These are phyloP conservation scores for Planococcus citri DNA, from an alignment of 1,140 invertebrate species.

Conservation along the genomic window DNA sequence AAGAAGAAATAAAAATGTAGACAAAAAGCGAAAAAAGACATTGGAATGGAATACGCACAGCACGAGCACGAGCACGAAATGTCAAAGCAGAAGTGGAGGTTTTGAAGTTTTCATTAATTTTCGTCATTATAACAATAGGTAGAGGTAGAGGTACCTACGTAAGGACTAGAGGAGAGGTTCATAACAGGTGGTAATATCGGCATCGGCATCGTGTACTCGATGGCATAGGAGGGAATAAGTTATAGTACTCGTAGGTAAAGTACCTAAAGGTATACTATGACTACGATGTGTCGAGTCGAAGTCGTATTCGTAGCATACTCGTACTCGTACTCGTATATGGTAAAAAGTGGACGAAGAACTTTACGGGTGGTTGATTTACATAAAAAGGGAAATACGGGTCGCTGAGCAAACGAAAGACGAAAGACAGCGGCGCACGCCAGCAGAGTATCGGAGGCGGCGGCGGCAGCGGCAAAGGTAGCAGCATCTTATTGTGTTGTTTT, in stretches of 20 bases:
- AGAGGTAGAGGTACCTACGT: neutral
- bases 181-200: neutral
- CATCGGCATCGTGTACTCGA: no score
- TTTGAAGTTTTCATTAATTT: neutral
- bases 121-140: neutral
- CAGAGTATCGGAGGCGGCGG: no score
- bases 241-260: no score
- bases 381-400: conserved; percentile 20
- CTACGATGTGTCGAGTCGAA: no score
- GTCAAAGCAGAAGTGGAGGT: no score
- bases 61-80: neutral
- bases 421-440: conserved; percentile 16
- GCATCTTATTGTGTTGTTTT: conserved; percentile 19
- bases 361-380: conserved; percentile 17
- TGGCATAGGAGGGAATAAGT: no score
- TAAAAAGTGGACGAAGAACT: conserved; percentile 20
- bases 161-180: neutral
- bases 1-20: neutral
- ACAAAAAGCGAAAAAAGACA: no score
- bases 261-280: no score
- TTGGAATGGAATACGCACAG: neutral
- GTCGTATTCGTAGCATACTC: no score
- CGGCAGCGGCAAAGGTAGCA: neutral
- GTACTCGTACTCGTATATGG: neutral
- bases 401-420: conserved; percentile 18